A percentile compares a stretch with the other conserved stretches of the same genome.
These are phyloP conservation scores for Lophotriccus pileatus DNA, from an alignment of 2,797 vertebrate genomes.

Conservation along the genomic window DNA sequence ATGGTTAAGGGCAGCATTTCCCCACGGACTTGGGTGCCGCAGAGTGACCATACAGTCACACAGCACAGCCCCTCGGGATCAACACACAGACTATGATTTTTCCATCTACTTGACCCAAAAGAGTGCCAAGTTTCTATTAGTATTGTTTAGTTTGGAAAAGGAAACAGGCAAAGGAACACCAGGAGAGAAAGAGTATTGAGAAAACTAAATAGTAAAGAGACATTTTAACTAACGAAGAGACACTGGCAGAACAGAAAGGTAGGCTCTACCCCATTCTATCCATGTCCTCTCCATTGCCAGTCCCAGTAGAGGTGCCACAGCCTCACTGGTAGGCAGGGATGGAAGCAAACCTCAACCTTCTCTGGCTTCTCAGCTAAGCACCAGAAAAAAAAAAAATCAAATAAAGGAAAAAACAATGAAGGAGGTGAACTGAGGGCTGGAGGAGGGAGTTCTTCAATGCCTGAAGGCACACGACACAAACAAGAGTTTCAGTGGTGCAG, in stretches of 20 bases:
- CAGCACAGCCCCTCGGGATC: neutral
- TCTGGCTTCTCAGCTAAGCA: neutral
- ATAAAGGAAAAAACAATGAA: neutral
- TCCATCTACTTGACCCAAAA: neutral
- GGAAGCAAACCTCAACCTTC: neutral
- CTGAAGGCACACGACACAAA: neutral
- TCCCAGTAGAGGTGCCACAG: neutral
- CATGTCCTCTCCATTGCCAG: neutral
- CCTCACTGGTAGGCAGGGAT: neutral
- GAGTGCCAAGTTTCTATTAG: neutral
- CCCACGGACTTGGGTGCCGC: fast-evolving
- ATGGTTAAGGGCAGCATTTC: neutral
- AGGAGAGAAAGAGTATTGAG: fast-evolving
- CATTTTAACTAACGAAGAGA: neutral
- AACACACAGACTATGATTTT: neutral
- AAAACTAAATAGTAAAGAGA: neutral
- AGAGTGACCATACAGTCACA: fast-evolving
- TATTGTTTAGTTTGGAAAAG: neutral
- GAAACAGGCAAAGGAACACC: neutral
- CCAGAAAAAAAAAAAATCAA: neutral
- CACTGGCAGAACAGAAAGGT: fast-evolving
- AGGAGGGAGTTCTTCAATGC: neutral
- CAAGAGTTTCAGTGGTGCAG: fast-evolving
- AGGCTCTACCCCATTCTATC: neutral
- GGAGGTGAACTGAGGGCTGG: neutral